phyloP scores from a whole-genome alignment of 2,113 vertebrate genomes.

The Thinocorus orbignyianus region DNA sequence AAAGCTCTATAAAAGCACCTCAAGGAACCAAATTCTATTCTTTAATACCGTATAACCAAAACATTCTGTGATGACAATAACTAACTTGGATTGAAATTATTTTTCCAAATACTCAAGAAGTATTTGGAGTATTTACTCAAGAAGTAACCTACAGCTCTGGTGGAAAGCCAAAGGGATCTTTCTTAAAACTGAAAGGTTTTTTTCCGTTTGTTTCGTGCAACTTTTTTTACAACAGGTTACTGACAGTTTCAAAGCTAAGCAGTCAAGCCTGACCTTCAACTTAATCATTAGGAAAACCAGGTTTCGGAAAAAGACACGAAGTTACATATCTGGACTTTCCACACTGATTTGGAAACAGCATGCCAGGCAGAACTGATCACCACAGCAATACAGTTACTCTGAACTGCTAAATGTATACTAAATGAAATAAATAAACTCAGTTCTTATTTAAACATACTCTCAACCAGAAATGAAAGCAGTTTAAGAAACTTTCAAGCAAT shows the following conservation, averaged over 20 bases:
- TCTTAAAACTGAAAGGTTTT: fast-evolving
- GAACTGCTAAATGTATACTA: no score
- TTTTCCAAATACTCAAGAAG: neutral
- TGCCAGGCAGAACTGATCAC: neutral
- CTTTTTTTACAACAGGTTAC: neutral
- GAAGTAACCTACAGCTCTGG: neutral
- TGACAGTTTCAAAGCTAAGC: neutral
- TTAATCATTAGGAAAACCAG: neutral
- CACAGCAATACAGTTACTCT: neutral
- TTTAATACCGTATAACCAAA: neutral
- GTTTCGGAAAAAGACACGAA: neutral
- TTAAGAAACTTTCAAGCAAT: neutral
- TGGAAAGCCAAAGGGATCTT: neutral
- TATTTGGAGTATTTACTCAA: no score
- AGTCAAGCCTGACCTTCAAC: neutral
- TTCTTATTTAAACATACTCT: neutral
- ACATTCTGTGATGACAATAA: neutral
- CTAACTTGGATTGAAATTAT: neutral
- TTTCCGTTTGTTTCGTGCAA: neutral
- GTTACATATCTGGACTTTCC: neutral
- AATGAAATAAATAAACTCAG: neutral
- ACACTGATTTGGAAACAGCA: neutral
- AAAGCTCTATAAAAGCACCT: neutral
- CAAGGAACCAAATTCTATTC: neutral
- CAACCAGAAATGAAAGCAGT: neutral